phyloP scores from a whole-genome alignment of 2,888 invertebrate species.

The Drosophila glabriapex region DNA sequence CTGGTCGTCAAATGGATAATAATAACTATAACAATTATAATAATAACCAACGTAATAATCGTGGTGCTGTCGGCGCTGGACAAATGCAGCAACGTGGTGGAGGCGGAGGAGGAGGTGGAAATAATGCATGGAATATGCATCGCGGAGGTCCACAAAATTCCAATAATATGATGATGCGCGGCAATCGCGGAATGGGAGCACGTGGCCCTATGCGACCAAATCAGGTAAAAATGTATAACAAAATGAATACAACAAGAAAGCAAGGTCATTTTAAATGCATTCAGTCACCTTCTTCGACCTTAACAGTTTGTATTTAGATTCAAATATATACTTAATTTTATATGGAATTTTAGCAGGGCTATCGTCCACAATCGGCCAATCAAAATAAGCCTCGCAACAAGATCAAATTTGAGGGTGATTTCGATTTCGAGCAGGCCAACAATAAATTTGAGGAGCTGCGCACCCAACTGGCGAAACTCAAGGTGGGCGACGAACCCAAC shows the following conservation, averaged over 20 bases:
- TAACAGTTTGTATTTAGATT: background rate
- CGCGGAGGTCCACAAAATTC: constrained; percentile 82
- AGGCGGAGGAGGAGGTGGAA: constrained; percentile 62
- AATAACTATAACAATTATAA: constrained; percentile 81
- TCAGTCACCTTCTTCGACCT: background rate
- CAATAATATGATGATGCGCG: constrained; percentile 83
- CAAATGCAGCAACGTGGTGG: constrained; percentile 63
- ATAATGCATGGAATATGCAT: constrained; percentile 84
- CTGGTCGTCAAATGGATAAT: constrained; percentile 83
- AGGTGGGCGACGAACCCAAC: constrained; percentile 88
- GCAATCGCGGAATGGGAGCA: constrained; percentile 77
- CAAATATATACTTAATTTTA: constrained; percentile 2
- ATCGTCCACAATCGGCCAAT: constrained; percentile 86
- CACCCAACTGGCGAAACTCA: constrained; percentile 93
- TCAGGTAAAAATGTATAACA: constrained; percentile 69
- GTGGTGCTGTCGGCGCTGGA: constrained; percentile 77
- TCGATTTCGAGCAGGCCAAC: constrained; percentile 99
- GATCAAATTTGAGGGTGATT: constrained; percentile 97
- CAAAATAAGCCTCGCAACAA: constrained; percentile 86
- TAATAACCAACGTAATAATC: constrained; percentile 83
- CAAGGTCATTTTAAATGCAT: background rate
- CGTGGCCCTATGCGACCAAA: constrained; percentile 84
- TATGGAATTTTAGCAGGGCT: constrained; percentile 69
- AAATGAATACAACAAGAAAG: background rate
- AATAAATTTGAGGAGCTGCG: constrained; percentile 97